phyloP scores from a whole-genome alignment of 2,113 vertebrate species.

The Eptesicus fuscus region DNA sequence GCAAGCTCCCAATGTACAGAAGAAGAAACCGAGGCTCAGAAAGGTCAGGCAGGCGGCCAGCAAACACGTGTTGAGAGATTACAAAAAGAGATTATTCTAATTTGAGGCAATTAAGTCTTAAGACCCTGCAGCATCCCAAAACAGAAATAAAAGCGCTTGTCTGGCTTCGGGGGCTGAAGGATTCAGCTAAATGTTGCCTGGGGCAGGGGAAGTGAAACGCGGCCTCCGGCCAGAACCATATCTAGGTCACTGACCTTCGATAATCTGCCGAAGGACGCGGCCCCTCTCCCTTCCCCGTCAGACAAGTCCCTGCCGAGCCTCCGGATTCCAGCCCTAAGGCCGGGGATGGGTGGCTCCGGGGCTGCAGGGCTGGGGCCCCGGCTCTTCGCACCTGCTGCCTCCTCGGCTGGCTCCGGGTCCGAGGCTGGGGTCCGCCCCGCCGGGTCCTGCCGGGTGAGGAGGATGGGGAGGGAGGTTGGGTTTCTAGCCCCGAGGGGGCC shows the following conservation, averaged over 20 bases:
- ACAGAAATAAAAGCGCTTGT: background rate
- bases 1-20: background rate
- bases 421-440: accelerated
- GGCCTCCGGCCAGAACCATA: background rate
- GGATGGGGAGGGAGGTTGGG: background rate
- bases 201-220: background rate
- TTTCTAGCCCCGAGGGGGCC: background rate
- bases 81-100: background rate
- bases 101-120: background rate
- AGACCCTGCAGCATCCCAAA: background rate
- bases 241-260: slow-evolving; percentile 18
- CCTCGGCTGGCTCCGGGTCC: accelerated
- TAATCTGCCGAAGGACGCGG: background rate
- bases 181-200: background rate
- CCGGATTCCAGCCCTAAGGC: background rate
- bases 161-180: background rate
- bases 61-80: background rate
- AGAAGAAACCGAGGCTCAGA: slow-evolving; percentile 15
- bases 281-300: background rate
- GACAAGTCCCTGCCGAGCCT: background rate
- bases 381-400: background rate
- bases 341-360: background rate
- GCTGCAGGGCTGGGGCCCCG: background rate
- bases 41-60: background rate
- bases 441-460: too few relatives aligned